Evolutionary conservation across 2,888 invertebrate genomes (phyloP), one percentile per base, ranked within the genome.

Genomic region (Nomada fabriciana): DNA sequence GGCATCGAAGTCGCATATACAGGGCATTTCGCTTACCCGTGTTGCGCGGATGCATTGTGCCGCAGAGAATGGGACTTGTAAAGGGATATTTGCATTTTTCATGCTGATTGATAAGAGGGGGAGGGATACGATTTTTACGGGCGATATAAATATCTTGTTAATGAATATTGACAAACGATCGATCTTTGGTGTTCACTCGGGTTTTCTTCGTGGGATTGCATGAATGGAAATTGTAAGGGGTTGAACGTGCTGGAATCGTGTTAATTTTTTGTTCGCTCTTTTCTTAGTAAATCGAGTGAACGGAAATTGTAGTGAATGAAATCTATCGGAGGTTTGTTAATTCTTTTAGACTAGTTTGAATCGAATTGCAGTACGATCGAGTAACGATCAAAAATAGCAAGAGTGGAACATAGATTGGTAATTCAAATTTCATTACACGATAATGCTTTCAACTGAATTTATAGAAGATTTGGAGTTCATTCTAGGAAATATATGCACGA

Each of bases 1-100:
- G 43, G 29, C 68, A 64, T 84, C 72, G 83, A 80, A 76, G 73
- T 80, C 68, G 52, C 47, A 74, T 80, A 84, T 75, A 76, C 43
- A 71, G 25, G 42, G 43, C 57, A 20, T 25, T 63, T 52, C 68
- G 15, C 77, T 29, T 53, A 29, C 18, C 57, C 55, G 43, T 20
- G n/a, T 23, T 42, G 11, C 59, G 15, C 36, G 47, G 15, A 47
- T 47, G 47, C 47, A 47, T 15, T 15, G 47, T 11, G 47, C 11
- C 13, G 36, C 36, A 0, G 9, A n/a, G 52, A 20, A 25, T 52
- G 15, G 9, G 4, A 11, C 0, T 11, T 7, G n/a, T 53, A 25
- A 36, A 47, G 29, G 53, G 42, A 9, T 15, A 42, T 53, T 68
- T 55, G 15, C 23, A 11, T 65, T 53, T 52, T 1, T 4, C 9